A percentile compares a stretch with the other conserved stretches of the same genome.
Evolutionary conservation across 2,888 invertebrate genomes (phyloP).

Genomic region (Plagiodera versicolora): DNA sequence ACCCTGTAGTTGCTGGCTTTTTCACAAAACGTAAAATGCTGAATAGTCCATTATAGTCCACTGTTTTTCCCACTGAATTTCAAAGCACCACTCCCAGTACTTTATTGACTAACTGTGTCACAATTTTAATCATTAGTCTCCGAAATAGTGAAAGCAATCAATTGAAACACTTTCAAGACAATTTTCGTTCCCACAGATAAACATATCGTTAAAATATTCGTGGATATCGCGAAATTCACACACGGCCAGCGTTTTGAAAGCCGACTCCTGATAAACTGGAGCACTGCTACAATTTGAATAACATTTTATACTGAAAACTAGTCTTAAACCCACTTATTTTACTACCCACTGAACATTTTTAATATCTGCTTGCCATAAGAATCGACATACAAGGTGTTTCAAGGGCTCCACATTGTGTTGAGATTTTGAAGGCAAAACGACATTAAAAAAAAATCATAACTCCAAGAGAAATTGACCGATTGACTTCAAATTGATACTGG

Average conservation of each 20-base stretch:
- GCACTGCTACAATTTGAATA: constrained; percentile 22
- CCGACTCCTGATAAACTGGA: neutral
- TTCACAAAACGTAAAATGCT: too few species aligned
- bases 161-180: neutral
- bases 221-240: neutral
- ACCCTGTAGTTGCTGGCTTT: too few species aligned
- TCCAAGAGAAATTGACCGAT: too few species aligned
- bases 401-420: too few species aligned
- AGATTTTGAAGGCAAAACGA: too few species aligned
- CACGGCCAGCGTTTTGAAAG: neutral
- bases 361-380: constrained; percentile 13
- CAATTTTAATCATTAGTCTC: neutral
- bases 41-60: neutral
- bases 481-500: too few species aligned
- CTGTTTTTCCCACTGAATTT: neutral
- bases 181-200: neutral
- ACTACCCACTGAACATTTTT: constrained; percentile 35
- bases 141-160: neutral
- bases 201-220: neutral
- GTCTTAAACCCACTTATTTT: constrained; percentile 30
- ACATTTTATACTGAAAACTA: constrained; percentile 30
- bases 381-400: too few species aligned
- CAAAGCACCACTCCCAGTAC: neutral
- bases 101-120: neutral
- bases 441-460: too few species aligned